Percentiles rank a stretch among this genome's conserved stretches.
These are phyloP conservation scores for Melanogrammus aeglefinus DNA, from an alignment of 2,797 vertebrate genomes.

Conservation along the genomic window DNA sequence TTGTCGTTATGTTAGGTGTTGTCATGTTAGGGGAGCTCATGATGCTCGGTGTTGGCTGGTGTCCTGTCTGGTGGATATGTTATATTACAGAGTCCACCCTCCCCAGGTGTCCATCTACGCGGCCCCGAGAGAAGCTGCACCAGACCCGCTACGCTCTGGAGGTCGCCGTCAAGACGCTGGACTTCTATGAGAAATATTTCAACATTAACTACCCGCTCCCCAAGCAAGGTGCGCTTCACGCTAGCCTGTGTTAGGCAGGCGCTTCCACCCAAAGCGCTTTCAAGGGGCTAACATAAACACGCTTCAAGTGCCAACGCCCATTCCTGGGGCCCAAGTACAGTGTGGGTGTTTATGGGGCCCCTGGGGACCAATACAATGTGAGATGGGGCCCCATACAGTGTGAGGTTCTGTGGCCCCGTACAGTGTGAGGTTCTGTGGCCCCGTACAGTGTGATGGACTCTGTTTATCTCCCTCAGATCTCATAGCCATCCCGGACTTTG, in stretches of 20 bases:
- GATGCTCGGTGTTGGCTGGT: not conserved
- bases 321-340: too few species aligned
- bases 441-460: not conserved
- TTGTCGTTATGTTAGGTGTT: not conserved
- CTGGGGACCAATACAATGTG: too few species aligned
- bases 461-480: slow-evolving; percentile 64
- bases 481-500: slow-evolving; percentile 80
- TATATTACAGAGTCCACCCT: not conserved
- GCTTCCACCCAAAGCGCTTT: too few species aligned
- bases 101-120: slow-evolving; percentile 77
- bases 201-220: slow-evolving; percentile 78
- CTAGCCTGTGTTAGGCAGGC: too few species aligned
- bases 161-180: slow-evolving; percentile 74
- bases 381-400: too few species aligned
- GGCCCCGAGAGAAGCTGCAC: slow-evolving; percentile 70
- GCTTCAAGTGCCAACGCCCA: too few species aligned
- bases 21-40: too few species aligned
- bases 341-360: too few species aligned
- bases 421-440: too few species aligned
- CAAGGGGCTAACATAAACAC: too few species aligned
- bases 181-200: slow-evolving; percentile 81
- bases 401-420: too few species aligned
- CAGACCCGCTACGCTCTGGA: slow-evolving; percentile 78
- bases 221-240: slow-evolving; percentile 68
- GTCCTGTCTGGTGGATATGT: too few species aligned